These are phyloP conservation scores for Andrena haemorrhoa DNA, from an alignment of 2,888 invertebrate genomes.

Conservation along the genomic window DNA sequence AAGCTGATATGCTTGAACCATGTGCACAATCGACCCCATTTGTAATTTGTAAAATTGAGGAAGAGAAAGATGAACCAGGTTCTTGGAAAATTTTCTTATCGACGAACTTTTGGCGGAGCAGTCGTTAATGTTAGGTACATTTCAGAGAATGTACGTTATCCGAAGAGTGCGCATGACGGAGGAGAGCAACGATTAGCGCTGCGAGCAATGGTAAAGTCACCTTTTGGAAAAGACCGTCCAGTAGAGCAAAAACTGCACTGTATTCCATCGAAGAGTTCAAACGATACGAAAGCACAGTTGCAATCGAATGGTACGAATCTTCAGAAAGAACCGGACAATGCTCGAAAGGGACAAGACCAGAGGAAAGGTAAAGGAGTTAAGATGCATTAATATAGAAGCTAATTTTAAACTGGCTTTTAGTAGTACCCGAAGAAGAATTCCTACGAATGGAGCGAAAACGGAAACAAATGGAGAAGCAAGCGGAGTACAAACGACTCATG, in stretches of 20 bases:
- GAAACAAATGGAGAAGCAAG: slow-evolving; percentile 75
- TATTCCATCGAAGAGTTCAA: neutral
- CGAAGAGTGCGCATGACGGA: neutral
- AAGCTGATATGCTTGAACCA: slow-evolving; percentile 25
- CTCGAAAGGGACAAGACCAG: neutral
- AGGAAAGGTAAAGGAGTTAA: slow-evolving; percentile 24
- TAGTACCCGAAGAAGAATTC: slow-evolving; percentile 56
- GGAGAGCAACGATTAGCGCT: neutral
- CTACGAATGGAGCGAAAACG: slow-evolving; percentile 72
- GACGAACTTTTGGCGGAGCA: neutral
- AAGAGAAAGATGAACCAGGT: slow-evolving; percentile 25
- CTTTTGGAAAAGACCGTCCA: neutral
- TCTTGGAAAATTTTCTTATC: neutral
- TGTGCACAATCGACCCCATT: slow-evolving; percentile 39
- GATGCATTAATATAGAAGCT: neutral
- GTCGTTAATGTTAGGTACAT: neutral
- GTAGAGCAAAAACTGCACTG: neutral
- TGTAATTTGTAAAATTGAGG: neutral
- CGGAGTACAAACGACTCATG: slow-evolving; percentile 73
- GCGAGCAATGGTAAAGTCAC: neutral
- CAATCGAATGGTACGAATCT: neutral
- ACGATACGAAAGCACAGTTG: neutral
- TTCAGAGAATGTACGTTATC: neutral
- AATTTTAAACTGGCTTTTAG: slow-evolving; percentile 7
- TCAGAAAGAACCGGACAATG: neutral